A percentile compares a stretch with the other conserved stretches of the same genome.
phyloP scores from a whole-genome alignment of 2,888 invertebrate genomes.

The Onthophagus sagittarius region DNA sequence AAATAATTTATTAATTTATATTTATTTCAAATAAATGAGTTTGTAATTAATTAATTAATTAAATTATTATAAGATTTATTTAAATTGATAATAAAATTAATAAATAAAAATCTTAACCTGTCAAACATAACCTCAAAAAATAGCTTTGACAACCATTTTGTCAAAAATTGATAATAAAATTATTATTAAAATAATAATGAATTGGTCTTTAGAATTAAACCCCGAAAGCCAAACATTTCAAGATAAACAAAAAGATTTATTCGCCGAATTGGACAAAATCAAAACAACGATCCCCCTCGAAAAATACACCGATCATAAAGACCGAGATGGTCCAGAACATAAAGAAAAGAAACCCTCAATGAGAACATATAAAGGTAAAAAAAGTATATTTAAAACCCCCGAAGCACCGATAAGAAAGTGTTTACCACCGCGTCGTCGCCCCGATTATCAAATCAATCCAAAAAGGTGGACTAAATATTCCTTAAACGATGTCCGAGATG shows the following conservation, averaged over 20 bases:
- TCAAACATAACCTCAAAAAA: background rate
- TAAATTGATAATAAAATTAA: no score
- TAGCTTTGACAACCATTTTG: background rate
- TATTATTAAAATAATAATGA: no score
- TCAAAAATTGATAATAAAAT: no score
- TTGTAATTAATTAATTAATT: no score
- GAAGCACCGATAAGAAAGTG: constrained; percentile 61
- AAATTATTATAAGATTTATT: no score
- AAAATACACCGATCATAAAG: constrained; percentile 26
- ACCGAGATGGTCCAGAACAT: constrained; percentile 24
- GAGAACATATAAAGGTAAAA: constrained; percentile 63
- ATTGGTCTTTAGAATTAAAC: constrained; percentile 24
- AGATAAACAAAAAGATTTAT: constrained; percentile 65
- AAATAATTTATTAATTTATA: no score
- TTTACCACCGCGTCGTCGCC: constrained; percentile 50
- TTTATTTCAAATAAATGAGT: no score
- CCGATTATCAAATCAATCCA: constrained; percentile 67
- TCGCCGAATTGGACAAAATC: constrained; percentile 60
- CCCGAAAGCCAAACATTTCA: constrained; percentile 44
- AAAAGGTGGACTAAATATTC: constrained; percentile 80
- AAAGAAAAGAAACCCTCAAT: constrained; percentile 39
- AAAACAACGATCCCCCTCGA: constrained; percentile 41
- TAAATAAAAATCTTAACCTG: no score
- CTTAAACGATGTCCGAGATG: constrained; percentile 68
- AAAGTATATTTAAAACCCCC: constrained; percentile 77